A percentile compares a stretch with the other conserved stretches of the same genome.
phyloP scores from a whole-genome alignment of 1,140 invertebrate genomes.

The Aphis gossypii region DNA sequence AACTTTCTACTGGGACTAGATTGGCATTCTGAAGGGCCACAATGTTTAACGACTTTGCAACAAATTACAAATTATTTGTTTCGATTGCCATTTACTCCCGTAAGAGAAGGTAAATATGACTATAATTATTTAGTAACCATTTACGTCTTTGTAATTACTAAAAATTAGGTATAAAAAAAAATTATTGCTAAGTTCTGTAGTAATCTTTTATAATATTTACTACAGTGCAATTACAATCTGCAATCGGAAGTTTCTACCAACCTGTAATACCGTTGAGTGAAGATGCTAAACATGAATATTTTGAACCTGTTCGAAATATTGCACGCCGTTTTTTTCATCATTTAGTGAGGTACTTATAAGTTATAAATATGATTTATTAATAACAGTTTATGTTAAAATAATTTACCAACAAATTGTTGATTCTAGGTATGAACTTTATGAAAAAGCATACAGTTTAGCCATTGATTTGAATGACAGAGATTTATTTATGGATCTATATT shows the following conservation, averaged over 20 bases:
- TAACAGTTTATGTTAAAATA: background rate
- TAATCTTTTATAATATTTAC: conserved; percentile 57
- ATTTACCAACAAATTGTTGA: background rate
- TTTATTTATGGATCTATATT: conserved; percentile 84
- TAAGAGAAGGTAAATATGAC: conserved; percentile 68
- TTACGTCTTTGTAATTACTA: background rate
- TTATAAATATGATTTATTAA: conserved; percentile 13
- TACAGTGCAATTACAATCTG: conserved; percentile 72
- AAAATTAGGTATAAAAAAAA: background rate
- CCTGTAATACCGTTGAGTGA: conserved; percentile 72
- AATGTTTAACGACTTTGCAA: conserved; percentile 74
- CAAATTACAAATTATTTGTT: conserved; percentile 77
- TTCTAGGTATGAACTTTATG: conserved; percentile 73
- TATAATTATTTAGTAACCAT: background rate
- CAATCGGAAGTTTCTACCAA: conserved; percentile 76
- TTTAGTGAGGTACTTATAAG: conserved; percentile 70
- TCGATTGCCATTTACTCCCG: conserved; percentile 71
- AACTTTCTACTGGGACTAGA: conserved; percentile 73
- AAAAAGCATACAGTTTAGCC: conserved; percentile 85
- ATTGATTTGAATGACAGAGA: conserved; percentile 84
- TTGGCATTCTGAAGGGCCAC: conserved; percentile 76
- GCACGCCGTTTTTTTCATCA: conserved; percentile 82
- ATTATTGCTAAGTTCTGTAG: background rate
- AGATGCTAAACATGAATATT: conserved; percentile 74
- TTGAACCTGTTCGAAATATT: conserved; percentile 76